phyloP scores from a whole-genome alignment of 2,888 invertebrate genomes.

The Dermolepida albohirtum region DNA sequence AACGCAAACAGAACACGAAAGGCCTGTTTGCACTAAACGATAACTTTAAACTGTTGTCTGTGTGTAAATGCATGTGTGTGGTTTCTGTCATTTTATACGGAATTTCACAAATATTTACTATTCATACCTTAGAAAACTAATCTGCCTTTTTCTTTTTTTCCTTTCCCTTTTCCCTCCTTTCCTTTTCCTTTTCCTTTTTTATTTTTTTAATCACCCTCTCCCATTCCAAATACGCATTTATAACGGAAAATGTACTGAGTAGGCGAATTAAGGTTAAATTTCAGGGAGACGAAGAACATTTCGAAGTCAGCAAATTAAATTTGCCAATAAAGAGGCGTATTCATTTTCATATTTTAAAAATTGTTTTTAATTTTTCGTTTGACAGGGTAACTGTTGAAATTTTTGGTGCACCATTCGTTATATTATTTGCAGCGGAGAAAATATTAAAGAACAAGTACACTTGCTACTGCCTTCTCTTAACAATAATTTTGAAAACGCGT shows the following conservation, averaged over 20 bases:
- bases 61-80: constrained; percentile 19
- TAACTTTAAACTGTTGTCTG: constrained; percentile 39
- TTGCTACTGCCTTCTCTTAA: background rate
- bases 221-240: constrained; percentile 2
- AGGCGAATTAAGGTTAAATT: constrained; percentile 18
- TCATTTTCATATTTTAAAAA: constrained; percentile 21
- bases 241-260: constrained; percentile 11
- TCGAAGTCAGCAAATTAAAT: constrained; percentile 29
- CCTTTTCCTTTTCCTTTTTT: no score
- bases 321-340: constrained; percentile 13
- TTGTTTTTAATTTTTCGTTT: background rate
- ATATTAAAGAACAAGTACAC: background rate
- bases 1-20: constrained; percentile 54
- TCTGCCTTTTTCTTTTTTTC: no score
- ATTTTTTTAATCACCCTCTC: background rate
- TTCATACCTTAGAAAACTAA: no score
- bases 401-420: background rate
- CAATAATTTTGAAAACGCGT: no score
- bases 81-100: constrained; percentile 14
- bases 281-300: constrained; percentile 9
- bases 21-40: constrained; percentile 44
- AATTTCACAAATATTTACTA: constrained; percentile 28
- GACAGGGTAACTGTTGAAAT: constrained; percentile 7
- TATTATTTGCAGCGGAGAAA: background rate
- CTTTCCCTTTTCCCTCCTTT: no score